Evolutionary conservation across 1,140 invertebrate genomes (phyloP).

Genomic region (Drosophila sulfurigaster): DNA sequence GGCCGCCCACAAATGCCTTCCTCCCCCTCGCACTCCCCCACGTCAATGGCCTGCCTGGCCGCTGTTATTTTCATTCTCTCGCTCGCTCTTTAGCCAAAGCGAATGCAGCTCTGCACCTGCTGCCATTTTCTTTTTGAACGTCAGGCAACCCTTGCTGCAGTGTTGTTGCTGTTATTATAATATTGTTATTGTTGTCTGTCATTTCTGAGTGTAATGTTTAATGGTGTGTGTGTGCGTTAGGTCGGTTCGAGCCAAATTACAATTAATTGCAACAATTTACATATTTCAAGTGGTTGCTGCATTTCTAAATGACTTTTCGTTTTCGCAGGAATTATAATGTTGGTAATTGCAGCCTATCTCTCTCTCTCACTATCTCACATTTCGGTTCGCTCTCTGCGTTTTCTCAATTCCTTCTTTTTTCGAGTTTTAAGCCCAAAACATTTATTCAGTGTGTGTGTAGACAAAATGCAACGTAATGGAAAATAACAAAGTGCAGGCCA

Average conservation of each 20-base stretch:
- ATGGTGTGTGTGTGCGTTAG: constrained; percentile 19
- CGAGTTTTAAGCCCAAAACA: constrained; percentile 33
- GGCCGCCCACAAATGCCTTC: constrained; percentile 17
- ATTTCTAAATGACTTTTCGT: constrained; percentile 32
- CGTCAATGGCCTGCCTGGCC: neutral
- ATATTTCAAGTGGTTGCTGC: constrained; percentile 56
- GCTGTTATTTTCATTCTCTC: constrained; percentile 1
- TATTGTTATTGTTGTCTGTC: constrained; percentile 42
- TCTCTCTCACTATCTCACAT: neutral
- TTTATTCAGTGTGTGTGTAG: constrained; percentile 27
- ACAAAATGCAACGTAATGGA: constrained; percentile 58
- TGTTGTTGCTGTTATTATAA: constrained; percentile 28
- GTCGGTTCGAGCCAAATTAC: constrained; percentile 65
- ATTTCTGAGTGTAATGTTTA: constrained; percentile 5
- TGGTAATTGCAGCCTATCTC: constrained; percentile 23
- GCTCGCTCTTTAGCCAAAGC: constrained; percentile 12
- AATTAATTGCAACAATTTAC: constrained; percentile 79
- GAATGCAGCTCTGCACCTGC: constrained; percentile 69
- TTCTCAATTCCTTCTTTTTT: constrained; percentile 23
- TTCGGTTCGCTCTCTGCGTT: constrained; percentile 12
- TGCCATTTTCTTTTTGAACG: constrained; percentile 74
- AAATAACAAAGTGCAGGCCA: constrained; percentile 60
- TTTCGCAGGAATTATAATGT: constrained; percentile 40
- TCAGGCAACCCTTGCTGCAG: constrained; percentile 63
- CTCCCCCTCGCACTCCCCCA: neutral